These are phyloP conservation scores for Sinocyclocheilus maitianheensis DNA, from an alignment of 2,113 vertebrate genomes.

Conservation along the genomic window DNA sequence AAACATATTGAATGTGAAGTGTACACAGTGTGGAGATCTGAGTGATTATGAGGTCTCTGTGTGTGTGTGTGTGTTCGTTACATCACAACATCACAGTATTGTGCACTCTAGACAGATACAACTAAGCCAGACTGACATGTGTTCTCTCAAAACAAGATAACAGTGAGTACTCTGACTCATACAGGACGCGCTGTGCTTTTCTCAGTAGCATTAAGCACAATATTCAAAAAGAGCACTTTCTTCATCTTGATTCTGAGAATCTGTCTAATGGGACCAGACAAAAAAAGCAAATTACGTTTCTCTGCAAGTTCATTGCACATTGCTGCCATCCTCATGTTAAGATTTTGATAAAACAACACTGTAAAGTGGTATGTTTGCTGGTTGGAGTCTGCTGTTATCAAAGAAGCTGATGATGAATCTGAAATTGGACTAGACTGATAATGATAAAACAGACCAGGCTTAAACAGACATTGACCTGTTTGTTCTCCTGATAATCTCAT, in stretches of 20 bases:
- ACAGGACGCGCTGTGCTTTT: background rate
- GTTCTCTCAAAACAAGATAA: background rate
- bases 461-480: background rate
- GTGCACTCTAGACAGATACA: background rate
- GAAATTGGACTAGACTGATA: background rate
- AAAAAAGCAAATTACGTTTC: background rate
- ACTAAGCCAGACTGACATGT: background rate
- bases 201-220: background rate
- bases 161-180: conserved; percentile 16
- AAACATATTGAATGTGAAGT: background rate
- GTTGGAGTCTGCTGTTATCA: background rate
- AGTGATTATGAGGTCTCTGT: background rate
- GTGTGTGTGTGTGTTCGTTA: background rate
- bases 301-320: background rate
- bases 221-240: background rate
- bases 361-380: background rate
- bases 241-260: background rate
- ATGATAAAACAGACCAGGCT: background rate
- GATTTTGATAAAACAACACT: background rate
- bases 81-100: background rate
- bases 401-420: background rate
- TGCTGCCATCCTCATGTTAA: background rate
- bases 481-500: conserved; percentile 13
- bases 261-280: conserved; percentile 3
- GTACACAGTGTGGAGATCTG: background rate